A percentile compares a stretch with the other conserved stretches of the same genome.
These are phyloP conservation scores for Perca fluviatilis DNA, from an alignment of 2,113 vertebrate species.

Conservation along the genomic window DNA sequence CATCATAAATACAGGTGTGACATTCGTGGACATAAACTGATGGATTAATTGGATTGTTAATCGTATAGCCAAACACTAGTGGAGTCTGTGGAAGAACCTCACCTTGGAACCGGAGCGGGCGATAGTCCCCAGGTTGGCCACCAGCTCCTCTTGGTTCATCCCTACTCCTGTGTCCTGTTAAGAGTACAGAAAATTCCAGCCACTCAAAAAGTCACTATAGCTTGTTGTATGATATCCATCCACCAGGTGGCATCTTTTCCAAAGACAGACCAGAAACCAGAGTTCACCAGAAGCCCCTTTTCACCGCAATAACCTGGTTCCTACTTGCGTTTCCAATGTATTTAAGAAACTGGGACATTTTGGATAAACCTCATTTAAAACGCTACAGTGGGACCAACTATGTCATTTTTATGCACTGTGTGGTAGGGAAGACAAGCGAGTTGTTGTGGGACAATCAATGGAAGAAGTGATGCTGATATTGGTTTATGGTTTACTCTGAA, in stretches of 20 bases:
- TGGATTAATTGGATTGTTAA: neutral
- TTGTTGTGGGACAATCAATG: neutral
- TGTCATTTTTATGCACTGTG: neutral
- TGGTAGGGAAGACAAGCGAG: neutral
- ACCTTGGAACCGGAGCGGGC: slow-evolving; percentile 98
- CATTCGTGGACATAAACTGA: neutral
- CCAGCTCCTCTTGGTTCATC: slow-evolving; percentile 93
- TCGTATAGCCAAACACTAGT: neutral
- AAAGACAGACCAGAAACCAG: neutral
- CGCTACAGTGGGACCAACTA: neutral
- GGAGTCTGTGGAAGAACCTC: neutral
- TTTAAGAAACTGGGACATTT: neutral
- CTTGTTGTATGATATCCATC: slow-evolving; percentile 32
- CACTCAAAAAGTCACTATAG: neutral
- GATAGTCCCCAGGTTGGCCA: slow-evolving; percentile 95
- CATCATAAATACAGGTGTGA: neutral
- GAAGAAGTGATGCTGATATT: neutral
- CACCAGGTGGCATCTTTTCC: slow-evolving; percentile 60
- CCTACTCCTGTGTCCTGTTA: slow-evolving; percentile 95
- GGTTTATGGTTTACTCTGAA: too few species aligned
- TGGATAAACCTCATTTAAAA: neutral
- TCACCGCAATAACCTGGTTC: neutral
- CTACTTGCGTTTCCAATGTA: neutral
- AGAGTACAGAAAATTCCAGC: neutral
- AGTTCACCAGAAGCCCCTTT: neutral